These are phyloP conservation scores for Hirtodrosophila confusa DNA, from an alignment of 2,888 invertebrate species.

Conservation along the genomic window DNA sequence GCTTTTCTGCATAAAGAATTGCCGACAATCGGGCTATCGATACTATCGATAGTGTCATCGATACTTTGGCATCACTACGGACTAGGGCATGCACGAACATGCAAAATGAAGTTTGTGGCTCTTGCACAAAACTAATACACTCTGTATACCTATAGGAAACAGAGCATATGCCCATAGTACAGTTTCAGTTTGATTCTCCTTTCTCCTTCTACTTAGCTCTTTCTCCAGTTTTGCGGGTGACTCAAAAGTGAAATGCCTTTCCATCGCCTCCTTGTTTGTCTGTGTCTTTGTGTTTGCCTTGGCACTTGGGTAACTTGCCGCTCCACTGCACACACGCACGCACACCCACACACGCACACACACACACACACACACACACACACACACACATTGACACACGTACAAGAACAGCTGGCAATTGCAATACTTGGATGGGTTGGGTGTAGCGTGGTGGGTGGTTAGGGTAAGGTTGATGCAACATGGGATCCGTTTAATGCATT, in stretches of 20 bases:
- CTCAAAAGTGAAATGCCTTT: conserved; percentile 50
- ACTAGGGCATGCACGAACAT: no score
- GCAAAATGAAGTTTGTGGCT: no score
- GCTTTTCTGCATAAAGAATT: no score
- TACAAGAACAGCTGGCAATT: conserved; percentile 6
- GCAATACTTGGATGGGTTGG: conserved; percentile 1
- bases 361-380: conserved; percentile 3
- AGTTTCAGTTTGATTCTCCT: not conserved
- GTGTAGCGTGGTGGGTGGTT: not conserved
- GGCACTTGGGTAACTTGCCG: conserved; percentile 23
- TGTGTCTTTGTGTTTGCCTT: conserved; percentile 31
- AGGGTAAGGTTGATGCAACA: conserved; percentile 3
- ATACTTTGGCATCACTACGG: no score
- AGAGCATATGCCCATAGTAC: not conserved
- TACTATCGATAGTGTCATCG: no score
- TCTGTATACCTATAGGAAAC: no score
- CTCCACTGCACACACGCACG: conserved; percentile 38
- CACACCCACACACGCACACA: conserved; percentile 7
- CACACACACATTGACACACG: not conserved
- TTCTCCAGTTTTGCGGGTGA: conserved; percentile 18
- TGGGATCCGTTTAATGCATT: conserved; percentile 63
- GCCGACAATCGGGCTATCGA: no score
- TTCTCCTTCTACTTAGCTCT: not conserved
- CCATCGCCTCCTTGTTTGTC: not conserved
- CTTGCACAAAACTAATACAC: no score